Evolutionary conservation across 2,888 invertebrate species (phyloP).

Genomic region (Scelioninae gen. 1): DNA sequence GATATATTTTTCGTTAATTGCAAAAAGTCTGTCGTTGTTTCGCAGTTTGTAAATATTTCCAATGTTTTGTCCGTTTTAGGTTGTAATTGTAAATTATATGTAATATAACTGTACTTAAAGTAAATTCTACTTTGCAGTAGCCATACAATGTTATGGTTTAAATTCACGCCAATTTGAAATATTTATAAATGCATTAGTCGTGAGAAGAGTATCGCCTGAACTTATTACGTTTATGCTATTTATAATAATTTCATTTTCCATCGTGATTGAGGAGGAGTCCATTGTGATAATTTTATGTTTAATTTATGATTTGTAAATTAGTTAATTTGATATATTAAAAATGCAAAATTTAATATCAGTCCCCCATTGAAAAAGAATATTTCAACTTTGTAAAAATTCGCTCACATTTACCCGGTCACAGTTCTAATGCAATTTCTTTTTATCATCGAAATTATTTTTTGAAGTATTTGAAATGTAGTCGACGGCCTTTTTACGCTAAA

Average conservation of each 20-base stretch:
- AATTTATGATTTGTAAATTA: no score
- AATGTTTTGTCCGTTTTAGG: background rate
- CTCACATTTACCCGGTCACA: no score
- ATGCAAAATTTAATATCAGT: no score
- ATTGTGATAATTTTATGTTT: no score
- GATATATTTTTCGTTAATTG: slow-evolving; percentile 18
- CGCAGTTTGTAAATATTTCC: no score
- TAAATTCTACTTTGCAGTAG: slow-evolving; percentile 49
- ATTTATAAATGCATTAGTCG: no score
- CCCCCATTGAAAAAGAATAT: no score
- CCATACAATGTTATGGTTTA: background rate
- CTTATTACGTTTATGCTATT: no score
- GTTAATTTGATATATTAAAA: background rate
- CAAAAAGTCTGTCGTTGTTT: slow-evolving; percentile 23
- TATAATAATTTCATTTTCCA: background rate
- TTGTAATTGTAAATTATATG: slow-evolving; percentile 9
- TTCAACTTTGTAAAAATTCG: no score
- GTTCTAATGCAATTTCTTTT: background rate
- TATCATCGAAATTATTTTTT: no score
- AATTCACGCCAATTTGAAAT: background rate
- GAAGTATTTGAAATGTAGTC: background rate
- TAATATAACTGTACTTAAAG: slow-evolving; percentile 45
- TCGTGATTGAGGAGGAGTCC: background rate
- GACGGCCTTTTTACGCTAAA: slow-evolving; percentile 15
- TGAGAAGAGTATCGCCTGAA: no score